Conservation (phyloP, 2,797 vertebrate genomes). For the Botia almorhae region DNA sequence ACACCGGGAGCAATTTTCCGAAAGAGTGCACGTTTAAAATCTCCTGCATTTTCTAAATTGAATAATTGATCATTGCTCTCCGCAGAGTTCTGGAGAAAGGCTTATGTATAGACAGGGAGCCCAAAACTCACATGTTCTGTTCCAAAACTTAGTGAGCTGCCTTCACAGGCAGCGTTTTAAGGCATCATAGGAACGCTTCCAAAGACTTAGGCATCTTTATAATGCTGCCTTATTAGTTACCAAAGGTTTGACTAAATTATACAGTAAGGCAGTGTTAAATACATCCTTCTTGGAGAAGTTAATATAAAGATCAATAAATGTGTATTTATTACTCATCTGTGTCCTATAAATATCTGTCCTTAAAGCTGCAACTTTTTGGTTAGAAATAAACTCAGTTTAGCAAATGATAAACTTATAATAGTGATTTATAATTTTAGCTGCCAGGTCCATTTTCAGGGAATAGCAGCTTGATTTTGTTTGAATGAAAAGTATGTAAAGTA, state of each 20-base stretch:
- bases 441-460: no score
- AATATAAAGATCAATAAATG: neutral
- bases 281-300: neutral
- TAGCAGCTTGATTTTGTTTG: no score
- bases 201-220: neutral
- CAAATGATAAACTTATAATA: no score
- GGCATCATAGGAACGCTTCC: neutral
- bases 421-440: no score
- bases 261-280: neutral
- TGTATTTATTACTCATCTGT: no score
- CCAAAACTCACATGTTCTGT: neutral
- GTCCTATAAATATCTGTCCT: no score
- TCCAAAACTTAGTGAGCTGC: neutral
- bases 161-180: neutral
- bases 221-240: no score
- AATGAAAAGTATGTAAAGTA: no score
- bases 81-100: neutral
- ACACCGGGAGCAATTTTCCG: neutral
- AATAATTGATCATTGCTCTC: slow-evolving; percentile 13
- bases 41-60: neutral
- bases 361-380: no score
- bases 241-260: no score
- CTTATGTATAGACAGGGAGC: neutral
- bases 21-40: neutral
- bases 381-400: no score